Evolutionary conservation across 2,797 vertebrate genomes (phyloP), one percentile per base, ranked within the genome.

Genomic region (Amphiprion clarkii): DNA sequence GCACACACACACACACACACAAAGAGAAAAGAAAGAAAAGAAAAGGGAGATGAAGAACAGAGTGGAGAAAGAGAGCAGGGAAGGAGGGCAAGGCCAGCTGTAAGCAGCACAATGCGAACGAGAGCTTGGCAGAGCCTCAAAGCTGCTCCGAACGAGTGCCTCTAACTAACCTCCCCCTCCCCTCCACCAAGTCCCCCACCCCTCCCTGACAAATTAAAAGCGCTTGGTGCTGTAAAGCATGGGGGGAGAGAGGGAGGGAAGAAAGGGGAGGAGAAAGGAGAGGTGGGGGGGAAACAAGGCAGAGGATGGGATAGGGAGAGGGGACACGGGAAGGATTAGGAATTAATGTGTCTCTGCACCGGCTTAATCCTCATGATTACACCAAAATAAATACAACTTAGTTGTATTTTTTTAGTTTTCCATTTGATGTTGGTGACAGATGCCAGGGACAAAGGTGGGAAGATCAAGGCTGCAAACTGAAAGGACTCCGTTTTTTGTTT

Each of bases 361-460:
- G 75, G 91, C 93, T 91, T 96, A 96, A 96, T 96, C 95, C 95
- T 95, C 93, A 96, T 95, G 95, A 97, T 96, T 89, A 94, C 93
- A 95, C 94, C 95, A 96, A 97, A 97, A 97, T 95, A 97, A 96
- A 96, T 95, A 96, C 87, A 94, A 95, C 83, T 94, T 92, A 87
- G 93, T 89, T 91, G 83, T 84, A 81, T 88, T 92, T 94, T 54
- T 67, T 67, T 56, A 13, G 42, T 68, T 92, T 69, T 83, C 62
- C 48, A 79, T 92, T 91, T 92, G 93, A 94, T 92, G 91, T 88
- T 66, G 76, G 81, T 87, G 90, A 85, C 5, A 91, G 88, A 92
- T 92, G 95, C 90, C 93, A 89, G 52, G 87, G 68, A 80, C 51
- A 82, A 67, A 90, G 92, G 93, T 90, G 69, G 83, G n/a, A 51